Base-by-base conservation (phyloP, 2,113 vertebrate species). In the Eudyptes chrysolophus region DNA sequence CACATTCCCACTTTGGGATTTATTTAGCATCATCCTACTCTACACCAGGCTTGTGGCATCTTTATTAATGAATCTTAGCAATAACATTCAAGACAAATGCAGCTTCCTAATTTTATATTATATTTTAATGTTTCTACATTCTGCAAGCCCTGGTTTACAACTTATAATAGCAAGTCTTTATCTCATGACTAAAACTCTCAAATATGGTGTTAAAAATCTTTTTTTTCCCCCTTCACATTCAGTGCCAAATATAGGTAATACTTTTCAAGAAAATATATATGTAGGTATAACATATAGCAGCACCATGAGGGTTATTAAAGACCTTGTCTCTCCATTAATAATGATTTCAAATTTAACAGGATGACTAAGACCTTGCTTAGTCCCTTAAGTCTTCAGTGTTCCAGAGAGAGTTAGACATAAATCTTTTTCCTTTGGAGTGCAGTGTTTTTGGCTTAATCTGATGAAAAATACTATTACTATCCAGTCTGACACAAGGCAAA, bases 291-390 rank as follows among this genome's bases (percentile, higher is more conserved):
- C 18, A 55, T 48, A 48, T 18, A 89, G 30, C 26, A 81, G 48
- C 20, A 55, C 4, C 5, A 38, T 69, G 30, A 90, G 16, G 9
- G 5, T 82, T 92, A 79, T 84, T 78, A 94, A 87, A 38, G 49
- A 69, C n/a, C 51, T 66, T 87, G 46, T 81, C 30, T 78, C 46
- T 87, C 72, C 74, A 51, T 75, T 95, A 92, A 81, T 84, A 92
- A 84, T 75, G 51, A 87, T 95, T 96, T 94, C 55, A 92, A 9
- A 89, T 89, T 92, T 91, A 89, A 34, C 20, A 44, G 51, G 32
- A 49, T 66, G 60, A 74, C 49, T 65, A 81, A 95, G 55, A 89
- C 72, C 80, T 96, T 93, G 48, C 32, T 91, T 55, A 94, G 68
- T 75, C 68, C 36, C 55, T 87, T 77, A 84, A 78, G 60, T 84